Conservation (phyloP, 2,797 vertebrate genomes). For the Chaetophractus vellerosus region DNA sequence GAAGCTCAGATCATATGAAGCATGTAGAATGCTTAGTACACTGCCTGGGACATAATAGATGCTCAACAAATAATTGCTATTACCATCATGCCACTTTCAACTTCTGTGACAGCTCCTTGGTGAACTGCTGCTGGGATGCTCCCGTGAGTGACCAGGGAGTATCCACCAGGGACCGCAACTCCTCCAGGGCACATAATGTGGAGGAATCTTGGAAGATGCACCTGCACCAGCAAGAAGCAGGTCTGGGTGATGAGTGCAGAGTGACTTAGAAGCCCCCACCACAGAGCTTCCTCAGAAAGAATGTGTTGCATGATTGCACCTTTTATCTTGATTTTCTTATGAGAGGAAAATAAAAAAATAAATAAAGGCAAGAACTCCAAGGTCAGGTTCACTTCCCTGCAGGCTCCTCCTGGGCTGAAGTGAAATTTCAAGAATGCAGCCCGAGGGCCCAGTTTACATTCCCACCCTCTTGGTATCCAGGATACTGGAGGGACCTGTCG, state of each 20-base stretch:
- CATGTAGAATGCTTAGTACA: not conserved
- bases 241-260: not conserved
- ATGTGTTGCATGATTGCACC: conserved; percentile 78
- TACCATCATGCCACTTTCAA: not conserved
- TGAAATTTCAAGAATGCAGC: conserved; percentile 92
- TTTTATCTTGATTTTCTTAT: conserved; percentile 81
- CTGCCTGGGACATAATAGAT: not conserved
- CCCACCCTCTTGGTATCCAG: conserved; percentile 87
- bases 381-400: conserved; percentile 87
- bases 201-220: not conserved
- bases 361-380: conserved; percentile 84
- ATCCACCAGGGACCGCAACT: not conserved
- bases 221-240: not conserved
- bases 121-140: not conserved
- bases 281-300: not conserved
- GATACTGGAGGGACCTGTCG: conserved; percentile 88
- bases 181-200: not conserved
- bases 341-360: not conserved
- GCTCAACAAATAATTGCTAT: not conserved
- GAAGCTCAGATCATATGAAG: not conserved
- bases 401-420: conserved; percentile 85
- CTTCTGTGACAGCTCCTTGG: not conserved
- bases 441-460: conserved; percentile 87
- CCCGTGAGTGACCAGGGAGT: not conserved
- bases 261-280: not conserved